Evolutionary conservation across 1,140 invertebrate species (phyloP).

Genomic region (Atopsyche davidsoni): DNA sequence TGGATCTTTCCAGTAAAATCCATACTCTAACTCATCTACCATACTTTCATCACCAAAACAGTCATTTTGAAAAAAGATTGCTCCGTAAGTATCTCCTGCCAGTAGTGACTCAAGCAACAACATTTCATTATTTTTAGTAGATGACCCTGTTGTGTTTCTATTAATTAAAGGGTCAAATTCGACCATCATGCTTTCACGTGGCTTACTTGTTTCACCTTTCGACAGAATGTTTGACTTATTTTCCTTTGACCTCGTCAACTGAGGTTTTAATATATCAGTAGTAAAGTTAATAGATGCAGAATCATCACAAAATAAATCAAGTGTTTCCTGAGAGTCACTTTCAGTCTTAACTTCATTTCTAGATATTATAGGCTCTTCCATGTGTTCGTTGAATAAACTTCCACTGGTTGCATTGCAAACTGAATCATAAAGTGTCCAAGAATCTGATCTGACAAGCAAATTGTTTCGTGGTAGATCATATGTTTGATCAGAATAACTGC

Average conservation of each 20-base stretch:
- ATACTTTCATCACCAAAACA: not conserved
- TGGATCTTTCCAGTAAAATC: conserved; percentile 8
- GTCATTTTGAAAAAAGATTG: not conserved
- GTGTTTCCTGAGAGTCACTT: no score
- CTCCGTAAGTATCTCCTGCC: conserved; percentile 1
- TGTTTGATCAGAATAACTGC: no score
- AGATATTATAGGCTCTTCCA: not conserved
- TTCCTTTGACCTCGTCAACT: not conserved
- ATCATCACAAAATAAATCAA: no score
- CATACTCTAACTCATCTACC: conserved; percentile 13
- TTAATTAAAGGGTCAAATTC: conserved; percentile 13
- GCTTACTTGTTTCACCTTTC: not conserved
- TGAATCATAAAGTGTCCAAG: no score
- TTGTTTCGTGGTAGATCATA: no score
- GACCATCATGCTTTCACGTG: conserved; percentile 14
- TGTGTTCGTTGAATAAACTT: no score
- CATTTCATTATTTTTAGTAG: not conserved
- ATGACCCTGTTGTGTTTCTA: not conserved
- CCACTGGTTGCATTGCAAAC: no score
- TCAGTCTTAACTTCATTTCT: not conserved
- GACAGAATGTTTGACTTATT: not conserved
- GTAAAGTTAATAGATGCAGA: not conserved
- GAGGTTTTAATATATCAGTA: not conserved
- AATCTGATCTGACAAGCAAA: no score
- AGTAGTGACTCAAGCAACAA: not conserved